Evolutionary conservation across 2,113 vertebrate species (phyloP).

Genomic region (Cepphus grylle): DNA sequence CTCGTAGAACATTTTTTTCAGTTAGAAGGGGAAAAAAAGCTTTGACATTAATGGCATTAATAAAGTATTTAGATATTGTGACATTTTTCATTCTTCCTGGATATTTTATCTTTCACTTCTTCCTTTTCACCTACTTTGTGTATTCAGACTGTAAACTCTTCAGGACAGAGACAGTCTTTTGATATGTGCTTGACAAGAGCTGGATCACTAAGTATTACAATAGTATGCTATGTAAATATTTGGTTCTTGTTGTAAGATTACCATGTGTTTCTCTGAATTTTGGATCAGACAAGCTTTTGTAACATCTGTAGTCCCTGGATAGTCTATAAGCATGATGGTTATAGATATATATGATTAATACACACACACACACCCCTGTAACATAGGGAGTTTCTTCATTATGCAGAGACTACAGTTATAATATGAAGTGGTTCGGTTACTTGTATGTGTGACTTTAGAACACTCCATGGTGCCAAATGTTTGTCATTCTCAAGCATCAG

Average conservation of each 20-base stretch:
- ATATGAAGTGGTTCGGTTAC: accelerated
- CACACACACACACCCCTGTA: background rate
- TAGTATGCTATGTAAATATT: background rate
- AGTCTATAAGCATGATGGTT: background rate
- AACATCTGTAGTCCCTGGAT: background rate
- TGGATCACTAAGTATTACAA: background rate
- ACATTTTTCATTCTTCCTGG: background rate
- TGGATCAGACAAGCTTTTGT: background rate
- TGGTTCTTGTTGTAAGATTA: background rate
- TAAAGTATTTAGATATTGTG: background rate
- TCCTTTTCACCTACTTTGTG: background rate
- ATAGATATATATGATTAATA: background rate
- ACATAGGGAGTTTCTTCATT: background rate
- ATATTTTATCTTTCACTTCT: background rate
- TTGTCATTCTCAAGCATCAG: background rate
- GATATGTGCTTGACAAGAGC: background rate
- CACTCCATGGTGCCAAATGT: background rate
- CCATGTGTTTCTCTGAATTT: background rate
- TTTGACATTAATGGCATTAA: background rate
- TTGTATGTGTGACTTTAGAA: background rate
- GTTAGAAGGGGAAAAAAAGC: background rate
- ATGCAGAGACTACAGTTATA: background rate
- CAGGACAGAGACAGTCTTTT: background rate
- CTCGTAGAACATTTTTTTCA: background rate
- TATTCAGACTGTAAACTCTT: background rate